Evolutionary conservation across 2,888 invertebrate genomes (phyloP), one percentile per base, ranked within the genome.

Genomic region (Hylaea fasciaria): DNA sequence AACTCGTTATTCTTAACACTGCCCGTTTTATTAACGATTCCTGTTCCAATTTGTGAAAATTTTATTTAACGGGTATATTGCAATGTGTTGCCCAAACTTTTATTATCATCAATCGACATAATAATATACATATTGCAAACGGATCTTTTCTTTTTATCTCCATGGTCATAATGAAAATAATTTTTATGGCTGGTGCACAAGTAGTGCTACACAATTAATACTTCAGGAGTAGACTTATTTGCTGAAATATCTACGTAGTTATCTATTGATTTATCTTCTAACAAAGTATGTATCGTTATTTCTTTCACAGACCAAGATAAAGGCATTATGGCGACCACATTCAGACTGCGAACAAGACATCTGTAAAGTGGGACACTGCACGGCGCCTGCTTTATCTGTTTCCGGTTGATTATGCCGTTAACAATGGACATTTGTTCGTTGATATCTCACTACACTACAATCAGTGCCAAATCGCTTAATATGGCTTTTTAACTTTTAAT

Each of bases 331-430:
- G 17, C 46, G 41, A 16, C 35, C 41, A 52, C 44, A 35, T 52
- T 52, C 52, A 53, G 53, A 1, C 44, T 29, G 10, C 41, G 16
- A 55, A 47, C 47, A 47, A 40, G 46, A 14, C 39, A 37, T 12
- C 2, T 44, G 39, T 45, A 32, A 57, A 57, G 29, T 50, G n/a
- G 57, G 50, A 14, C 57, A 14, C 48, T 40, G 22, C 28, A 39
- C 43, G 16, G 37, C 13, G 28, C 40, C 54, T 57, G 37, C 45
- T 45, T 57, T 57, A 56, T 57, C 50, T 57, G 2, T 9, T 43
- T 75, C 78, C 77, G 63, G 63, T 73, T 74, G 83, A 85, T 85
- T 85, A 83, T 78, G 73, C 68, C 70, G 74, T 75, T 76, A 72
- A 83, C 85, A 84, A 82, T 74, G 62, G 62, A 64, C 70, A 67